A percentile compares a stretch with the other conserved stretches of the same genome.
These are phyloP conservation scores for Meandrusa payeni DNA, from an alignment of 2,888 invertebrate genomes.

Conservation along the genomic window DNA sequence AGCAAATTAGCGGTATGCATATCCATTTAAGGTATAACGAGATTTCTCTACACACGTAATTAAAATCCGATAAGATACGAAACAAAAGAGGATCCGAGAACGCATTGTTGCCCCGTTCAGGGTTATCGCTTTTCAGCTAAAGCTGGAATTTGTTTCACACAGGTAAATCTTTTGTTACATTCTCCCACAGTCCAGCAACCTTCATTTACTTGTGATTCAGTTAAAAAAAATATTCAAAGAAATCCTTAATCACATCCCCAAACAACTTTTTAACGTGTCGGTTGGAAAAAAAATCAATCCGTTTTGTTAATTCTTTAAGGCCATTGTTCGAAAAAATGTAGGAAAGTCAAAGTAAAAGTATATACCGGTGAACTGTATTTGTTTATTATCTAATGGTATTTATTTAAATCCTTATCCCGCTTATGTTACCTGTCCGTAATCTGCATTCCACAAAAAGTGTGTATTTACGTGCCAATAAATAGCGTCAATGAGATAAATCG, in stretches of 20 bases:
- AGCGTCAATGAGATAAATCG: slow-evolving; percentile 51
- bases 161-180: slow-evolving; percentile 39
- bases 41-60: slow-evolving; percentile 76
- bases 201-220: slow-evolving; percentile 31
- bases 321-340: slow-evolving; percentile 51
- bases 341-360: slow-evolving; percentile 38
- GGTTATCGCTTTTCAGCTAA: slow-evolving; percentile 47
- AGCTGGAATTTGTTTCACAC: slow-evolving; percentile 33
- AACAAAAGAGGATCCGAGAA: slow-evolving; percentile 64
- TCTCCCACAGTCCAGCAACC: slow-evolving; percentile 30
- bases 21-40: slow-evolving; percentile 76
- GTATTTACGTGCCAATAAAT: slow-evolving; percentile 64
- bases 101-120: slow-evolving; percentile 45
- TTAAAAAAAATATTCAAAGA: slow-evolving; percentile 51
- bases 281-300: slow-evolving; percentile 67
- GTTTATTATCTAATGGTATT: slow-evolving; percentile 74
- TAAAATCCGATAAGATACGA: slow-evolving; percentile 79
- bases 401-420: slow-evolving; percentile 68
- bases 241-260: slow-evolving; percentile 51
- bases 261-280: slow-evolving; percentile 47
- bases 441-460: slow-evolving; percentile 53
- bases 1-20: slow-evolving; percentile 69
- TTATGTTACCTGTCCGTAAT: slow-evolving; percentile 70
- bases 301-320: slow-evolving; percentile 58
- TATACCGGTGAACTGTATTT: slow-evolving; percentile 58